A percentile compares a stretch with the other conserved stretches of the same genome.
Evolutionary conservation across 2,113 vertebrate genomes (phyloP).

Genomic region (Xiphias gladius): DNA sequence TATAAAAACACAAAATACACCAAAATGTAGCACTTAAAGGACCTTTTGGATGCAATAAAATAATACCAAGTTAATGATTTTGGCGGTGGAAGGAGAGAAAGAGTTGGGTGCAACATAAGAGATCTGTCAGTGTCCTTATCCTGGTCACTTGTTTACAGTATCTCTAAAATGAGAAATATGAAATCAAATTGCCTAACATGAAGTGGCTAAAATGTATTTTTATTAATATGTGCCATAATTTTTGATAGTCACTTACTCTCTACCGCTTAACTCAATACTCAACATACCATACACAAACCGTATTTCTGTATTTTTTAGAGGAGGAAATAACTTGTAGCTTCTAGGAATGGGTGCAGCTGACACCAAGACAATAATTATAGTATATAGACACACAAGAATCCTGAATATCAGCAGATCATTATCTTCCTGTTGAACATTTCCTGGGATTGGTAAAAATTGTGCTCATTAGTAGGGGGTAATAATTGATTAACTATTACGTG

Average conservation of each 20-base stretch:
- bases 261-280: neutral
- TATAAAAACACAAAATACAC: slow-evolving; percentile 1
- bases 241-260: neutral
- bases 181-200: neutral
- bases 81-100: neutral
- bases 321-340: neutral
- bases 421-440: slow-evolving; percentile 12
- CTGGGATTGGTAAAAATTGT: neutral
- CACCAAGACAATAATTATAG: slow-evolving; percentile 7
- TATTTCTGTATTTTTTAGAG: too few relatives aligned
- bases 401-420: slow-evolving; percentile 16
- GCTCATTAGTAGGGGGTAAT: slow-evolving; percentile 26
- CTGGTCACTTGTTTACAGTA: neutral
- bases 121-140: neutral
- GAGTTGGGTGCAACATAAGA: neutral
- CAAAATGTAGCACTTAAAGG: slow-evolving; percentile 10
- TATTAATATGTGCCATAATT: neutral
- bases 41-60: neutral
- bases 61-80: neutral
- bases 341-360: neutral
- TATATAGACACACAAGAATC: neutral
- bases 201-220: neutral
- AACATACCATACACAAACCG: neutral
- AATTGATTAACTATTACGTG: slow-evolving; percentile 12
- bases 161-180: neutral